Conservation (phyloP, 2,113 vertebrate species). For the Bufo bufo region DNA sequence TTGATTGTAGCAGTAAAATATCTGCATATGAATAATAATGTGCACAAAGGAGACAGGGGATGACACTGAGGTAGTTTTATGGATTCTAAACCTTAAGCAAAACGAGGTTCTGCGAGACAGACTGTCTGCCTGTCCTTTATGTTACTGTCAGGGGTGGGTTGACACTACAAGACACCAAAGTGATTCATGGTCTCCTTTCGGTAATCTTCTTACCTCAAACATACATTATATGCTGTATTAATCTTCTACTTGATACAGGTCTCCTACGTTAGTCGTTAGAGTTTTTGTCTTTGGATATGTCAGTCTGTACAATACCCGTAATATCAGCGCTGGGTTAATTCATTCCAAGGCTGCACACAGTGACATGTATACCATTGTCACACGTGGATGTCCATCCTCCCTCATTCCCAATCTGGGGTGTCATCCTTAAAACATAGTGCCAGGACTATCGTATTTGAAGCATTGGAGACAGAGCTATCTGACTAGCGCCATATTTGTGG, state of each 20-base stretch:
- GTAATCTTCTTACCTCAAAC: conserved; percentile 30
- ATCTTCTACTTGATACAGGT: conserved; percentile 17
- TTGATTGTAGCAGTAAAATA: conserved; percentile 50
- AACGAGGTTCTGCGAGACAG: conserved; percentile 54
- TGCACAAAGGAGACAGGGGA: conserved; percentile 49
- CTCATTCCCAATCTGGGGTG: too few relatives aligned
- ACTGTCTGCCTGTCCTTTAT: conserved; percentile 59
- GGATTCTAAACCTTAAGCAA: conserved; percentile 53
- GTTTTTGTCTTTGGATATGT: background rate
- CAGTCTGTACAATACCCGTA: background rate
- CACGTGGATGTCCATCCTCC: background rate
- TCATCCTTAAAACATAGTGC: too few relatives aligned
- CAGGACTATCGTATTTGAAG: too few relatives aligned
- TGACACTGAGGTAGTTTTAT: conserved; percentile 57
- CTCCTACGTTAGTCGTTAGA: background rate
- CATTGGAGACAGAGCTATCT: too few relatives aligned
- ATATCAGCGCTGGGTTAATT: background rate
- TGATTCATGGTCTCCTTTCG: conserved; percentile 37
- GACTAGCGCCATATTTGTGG: too few relatives aligned
- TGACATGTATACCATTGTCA: background rate
- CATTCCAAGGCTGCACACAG: background rate
- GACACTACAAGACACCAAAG: conserved; percentile 49
- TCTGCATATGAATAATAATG: conserved; percentile 56
- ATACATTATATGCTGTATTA: conserved; percentile 35
- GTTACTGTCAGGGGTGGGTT: conserved; percentile 51